Evolutionary conservation across 2,797 vertebrate genomes (phyloP).

Genomic region (Monodelphis domestica): DNA sequence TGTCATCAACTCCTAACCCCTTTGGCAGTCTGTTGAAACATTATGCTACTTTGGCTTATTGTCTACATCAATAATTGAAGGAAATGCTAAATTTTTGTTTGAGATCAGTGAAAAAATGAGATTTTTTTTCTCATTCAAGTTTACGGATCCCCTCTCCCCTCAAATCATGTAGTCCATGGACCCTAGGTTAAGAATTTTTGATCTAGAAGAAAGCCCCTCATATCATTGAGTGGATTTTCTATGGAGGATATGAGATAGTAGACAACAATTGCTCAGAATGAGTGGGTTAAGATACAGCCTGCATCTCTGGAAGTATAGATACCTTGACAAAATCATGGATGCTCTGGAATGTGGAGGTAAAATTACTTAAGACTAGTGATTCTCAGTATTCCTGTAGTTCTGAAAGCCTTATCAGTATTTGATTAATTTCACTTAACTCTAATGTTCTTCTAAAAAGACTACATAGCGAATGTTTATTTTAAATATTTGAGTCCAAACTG

Average conservation of each 20-base stretch:
- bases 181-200: neutral
- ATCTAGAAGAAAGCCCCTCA: neutral
- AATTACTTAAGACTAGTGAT: neutral
- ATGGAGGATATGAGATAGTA: neutral
- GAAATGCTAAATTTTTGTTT: neutral
- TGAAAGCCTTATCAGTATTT: neutral
- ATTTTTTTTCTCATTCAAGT: neutral
- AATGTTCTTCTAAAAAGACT: conserved; percentile 32
- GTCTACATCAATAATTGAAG: neutral
- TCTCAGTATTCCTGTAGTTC: neutral
- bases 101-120: neutral
- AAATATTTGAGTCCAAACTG: conserved; percentile 21
- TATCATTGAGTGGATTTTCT: neutral
- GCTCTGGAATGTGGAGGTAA: neutral
- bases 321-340: neutral
- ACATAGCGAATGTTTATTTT: neutral
- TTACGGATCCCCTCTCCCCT: too few species aligned
- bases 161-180: neutral
- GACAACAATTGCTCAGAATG: neutral
- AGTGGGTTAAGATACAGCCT: neutral
- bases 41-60: neutral
- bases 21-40: neutral
- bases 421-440: neutral
- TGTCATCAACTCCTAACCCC: neutral
- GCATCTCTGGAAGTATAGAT: neutral